Base-by-base conservation (phyloP, 2,113 vertebrate genomes). In the Mus spicilegus region DNA sequence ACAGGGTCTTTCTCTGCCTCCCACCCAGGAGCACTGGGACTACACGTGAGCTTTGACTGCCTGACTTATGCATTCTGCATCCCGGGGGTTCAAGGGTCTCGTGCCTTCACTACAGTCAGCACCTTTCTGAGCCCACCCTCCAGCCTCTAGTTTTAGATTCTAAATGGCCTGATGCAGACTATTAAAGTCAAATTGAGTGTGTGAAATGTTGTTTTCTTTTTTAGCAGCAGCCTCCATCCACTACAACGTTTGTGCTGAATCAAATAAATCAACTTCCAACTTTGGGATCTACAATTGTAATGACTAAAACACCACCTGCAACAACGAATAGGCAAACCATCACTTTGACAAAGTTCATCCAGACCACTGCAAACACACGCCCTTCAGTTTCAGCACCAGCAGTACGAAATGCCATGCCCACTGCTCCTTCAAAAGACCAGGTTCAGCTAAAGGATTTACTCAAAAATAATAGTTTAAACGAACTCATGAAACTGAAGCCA, bases 211-310 rank as follows among this genome's bases (percentile, higher is more conserved):
- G 78, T 95, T 95, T 93, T 77, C 96, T 97, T 96, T 61, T 97
- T 56, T 63, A 49, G 81, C 97, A 99, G 98, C 99, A 99, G 97
- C 99, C 99, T 98, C 99, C 99, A 92, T 99, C 99, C 90, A 99
- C 99, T 96, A 99, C 99, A 95, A 99, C 99, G 0, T 99, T 99
- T 98, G 99, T 99, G 98, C 98, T 99, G 98, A 99, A 99, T 98
- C 99, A 99, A 97, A 99, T 99, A 96, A 99, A 99, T 98, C 99
- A 99, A 98, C 99, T 99, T 98, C 99, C 99, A 10, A 99, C 99
- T 7, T 98, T 99, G 84, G 99, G 99, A 95, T 98, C 98, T 81
- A 98, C 99, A 30, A 99, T 99, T 87, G 98, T 99, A 86, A 99
- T 99, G 98, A 99, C 99, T 97, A 99, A 99, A 98, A 99, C 99